These are phyloP conservation scores for Epinephelus moara DNA, from an alignment of 2,113 vertebrate genomes.

Conservation along the genomic window DNA sequence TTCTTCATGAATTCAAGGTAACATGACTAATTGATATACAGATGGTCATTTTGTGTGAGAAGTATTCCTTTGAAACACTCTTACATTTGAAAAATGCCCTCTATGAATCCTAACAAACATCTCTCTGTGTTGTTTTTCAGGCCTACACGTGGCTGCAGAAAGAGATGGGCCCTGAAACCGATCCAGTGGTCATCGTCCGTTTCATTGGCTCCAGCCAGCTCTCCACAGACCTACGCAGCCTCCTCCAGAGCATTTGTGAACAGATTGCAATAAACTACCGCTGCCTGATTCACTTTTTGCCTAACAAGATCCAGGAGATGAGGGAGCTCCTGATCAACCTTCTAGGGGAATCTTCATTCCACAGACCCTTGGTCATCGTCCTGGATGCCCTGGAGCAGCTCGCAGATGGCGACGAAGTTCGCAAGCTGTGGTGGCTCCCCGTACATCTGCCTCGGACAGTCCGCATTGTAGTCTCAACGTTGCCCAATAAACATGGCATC, in stretches of 20 bases:
- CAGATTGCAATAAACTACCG: slow-evolving; percentile 95
- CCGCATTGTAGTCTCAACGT: slow-evolving; percentile 93
- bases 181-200: slow-evolving; percentile 94
- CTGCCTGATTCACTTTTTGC: slow-evolving; percentile 95
- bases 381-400: slow-evolving; percentile 96
- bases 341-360: slow-evolving; percentile 93
- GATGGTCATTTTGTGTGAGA: no score
- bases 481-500: slow-evolving; percentile 97
- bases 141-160: slow-evolving; percentile 95
- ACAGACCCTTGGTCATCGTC: slow-evolving; percentile 94
- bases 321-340: slow-evolving; percentile 95
- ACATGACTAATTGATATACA: no score
- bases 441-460: slow-evolving; percentile 94
- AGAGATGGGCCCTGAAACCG: slow-evolving; percentile 95
- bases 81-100: background rate
- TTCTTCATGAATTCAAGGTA: no score
- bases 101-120: background rate
- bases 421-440: slow-evolving; percentile 98
- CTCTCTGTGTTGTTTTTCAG: slow-evolving; percentile 84
- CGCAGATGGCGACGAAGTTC: slow-evolving; percentile 92
- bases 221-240: slow-evolving; percentile 91
- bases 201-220: slow-evolving; percentile 94
- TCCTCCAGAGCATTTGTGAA: slow-evolving; percentile 97
- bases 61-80: no score
- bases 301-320: slow-evolving; percentile 97